A percentile compares a stretch with the other conserved stretches of the same genome.
phyloP scores from a whole-genome alignment of 1,140 invertebrate genomes.

The Vollenhovia emeryi region DNA sequence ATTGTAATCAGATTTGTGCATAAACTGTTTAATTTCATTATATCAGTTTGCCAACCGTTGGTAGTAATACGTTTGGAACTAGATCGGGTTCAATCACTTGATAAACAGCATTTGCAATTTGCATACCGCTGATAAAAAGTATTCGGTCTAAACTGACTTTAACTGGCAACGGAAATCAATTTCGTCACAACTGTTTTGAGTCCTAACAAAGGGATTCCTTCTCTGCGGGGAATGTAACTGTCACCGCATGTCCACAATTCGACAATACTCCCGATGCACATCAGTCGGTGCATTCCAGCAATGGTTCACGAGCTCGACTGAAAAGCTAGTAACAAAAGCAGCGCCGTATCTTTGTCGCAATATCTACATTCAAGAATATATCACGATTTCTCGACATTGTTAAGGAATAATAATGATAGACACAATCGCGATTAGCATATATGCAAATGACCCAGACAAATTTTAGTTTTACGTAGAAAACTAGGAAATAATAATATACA shows the following conservation, averaged over 20 bases:
- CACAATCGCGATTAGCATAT: background rate
- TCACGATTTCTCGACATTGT: conserved; percentile 21
- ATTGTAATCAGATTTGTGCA: background rate
- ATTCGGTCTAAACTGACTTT: conserved; percentile 28
- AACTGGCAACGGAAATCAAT: conserved; percentile 37
- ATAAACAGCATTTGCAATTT: conserved; percentile 9
- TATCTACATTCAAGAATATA: conserved; percentile 39
- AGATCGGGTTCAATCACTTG: background rate
- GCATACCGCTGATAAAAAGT: conserved; percentile 8
- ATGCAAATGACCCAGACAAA: background rate
- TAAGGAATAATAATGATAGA: background rate
- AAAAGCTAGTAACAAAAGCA: conserved; percentile 40
- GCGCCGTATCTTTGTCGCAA: conserved; percentile 31
- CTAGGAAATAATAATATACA: background rate
- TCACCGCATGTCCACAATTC: conserved; percentile 1
- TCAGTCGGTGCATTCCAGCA: conserved; percentile 20
- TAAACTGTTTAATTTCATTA: conserved; percentile 1
- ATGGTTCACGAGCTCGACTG: conserved; percentile 33
- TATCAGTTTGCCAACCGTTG: background rate
- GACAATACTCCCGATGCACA: conserved; percentile 31
- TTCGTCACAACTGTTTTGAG: conserved; percentile 20
- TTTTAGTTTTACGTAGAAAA: background rate
- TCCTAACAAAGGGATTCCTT: conserved; percentile 32
- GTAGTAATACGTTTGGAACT: background rate
- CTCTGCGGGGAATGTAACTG: background rate